These are phyloP conservation scores for Micropoecilia bifurca DNA, from an alignment of 2,797 vertebrate species.

Conservation along the genomic window DNA sequence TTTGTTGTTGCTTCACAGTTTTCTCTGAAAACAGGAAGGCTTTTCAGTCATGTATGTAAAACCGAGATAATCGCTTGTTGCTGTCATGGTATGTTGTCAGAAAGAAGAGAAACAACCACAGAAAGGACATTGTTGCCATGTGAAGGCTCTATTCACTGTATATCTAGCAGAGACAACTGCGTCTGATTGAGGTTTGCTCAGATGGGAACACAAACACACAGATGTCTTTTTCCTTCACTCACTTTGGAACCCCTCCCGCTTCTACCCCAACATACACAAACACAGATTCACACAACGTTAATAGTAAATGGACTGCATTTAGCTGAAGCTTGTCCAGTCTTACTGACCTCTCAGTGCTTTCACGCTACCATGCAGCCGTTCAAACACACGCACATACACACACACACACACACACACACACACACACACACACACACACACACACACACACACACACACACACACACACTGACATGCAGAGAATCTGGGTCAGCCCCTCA, in stretches of 20 bases:
- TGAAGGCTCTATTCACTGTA: background rate
- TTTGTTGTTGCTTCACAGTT: background rate
- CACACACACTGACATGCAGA: background rate
- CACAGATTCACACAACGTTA: background rate
- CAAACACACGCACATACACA: background rate
- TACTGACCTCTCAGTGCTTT: background rate
- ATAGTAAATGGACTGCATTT: background rate
- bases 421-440: too few species aligned
- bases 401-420: background rate
- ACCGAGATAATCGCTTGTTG: background rate
- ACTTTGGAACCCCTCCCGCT: background rate
- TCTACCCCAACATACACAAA: background rate
- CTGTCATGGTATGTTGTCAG: background rate
- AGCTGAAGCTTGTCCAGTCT: background rate
- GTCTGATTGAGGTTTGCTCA: background rate
- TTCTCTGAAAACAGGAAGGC: background rate
- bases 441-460: background rate
- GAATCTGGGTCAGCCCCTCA: background rate
- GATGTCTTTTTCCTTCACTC: background rate
- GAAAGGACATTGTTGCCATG: background rate
- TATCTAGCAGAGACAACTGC: background rate
- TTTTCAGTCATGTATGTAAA: background rate
- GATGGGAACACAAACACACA: background rate
- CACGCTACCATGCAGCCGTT: background rate
- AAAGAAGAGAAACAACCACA: background rate